Conservation (phyloP, 1,140 invertebrate species). For the Sinella curviseta region DNA sequence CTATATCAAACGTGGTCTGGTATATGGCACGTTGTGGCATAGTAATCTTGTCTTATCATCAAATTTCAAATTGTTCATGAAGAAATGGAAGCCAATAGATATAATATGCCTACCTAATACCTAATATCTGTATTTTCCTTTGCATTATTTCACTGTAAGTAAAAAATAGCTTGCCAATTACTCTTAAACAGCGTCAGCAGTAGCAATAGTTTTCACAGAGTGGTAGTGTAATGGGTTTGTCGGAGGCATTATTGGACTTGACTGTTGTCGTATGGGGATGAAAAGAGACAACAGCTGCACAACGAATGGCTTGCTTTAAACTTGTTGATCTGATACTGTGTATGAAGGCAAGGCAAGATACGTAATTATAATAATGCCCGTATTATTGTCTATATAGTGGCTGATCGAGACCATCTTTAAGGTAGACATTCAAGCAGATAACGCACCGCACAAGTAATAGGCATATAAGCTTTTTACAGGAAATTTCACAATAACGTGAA, state of each 20-base stretch:
- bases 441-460: too few species aligned
- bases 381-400: background rate
- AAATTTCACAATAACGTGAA: too few species aligned
- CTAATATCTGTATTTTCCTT: background rate
- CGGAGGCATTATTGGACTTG: too few species aligned
- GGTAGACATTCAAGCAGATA: too few species aligned
- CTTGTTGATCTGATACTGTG: background rate
- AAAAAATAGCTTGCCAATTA: background rate
- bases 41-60: background rate
- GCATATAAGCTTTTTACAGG: too few species aligned
- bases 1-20: background rate
- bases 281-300: constrained; percentile 14
- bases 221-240: too few species aligned
- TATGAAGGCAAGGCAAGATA: background rate
- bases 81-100: background rate
- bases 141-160: background rate
- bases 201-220: too few species aligned
- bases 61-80: background rate
- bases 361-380: background rate
- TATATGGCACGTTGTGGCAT: background rate
- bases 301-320: constrained; percentile 3
- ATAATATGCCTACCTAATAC: too few species aligned
- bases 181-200: too few species aligned
- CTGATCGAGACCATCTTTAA: background rate
- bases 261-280: too few species aligned